Base-by-base conservation (phyloP, 1,140 invertebrate species). In the Magallana ariakensis region DNA sequence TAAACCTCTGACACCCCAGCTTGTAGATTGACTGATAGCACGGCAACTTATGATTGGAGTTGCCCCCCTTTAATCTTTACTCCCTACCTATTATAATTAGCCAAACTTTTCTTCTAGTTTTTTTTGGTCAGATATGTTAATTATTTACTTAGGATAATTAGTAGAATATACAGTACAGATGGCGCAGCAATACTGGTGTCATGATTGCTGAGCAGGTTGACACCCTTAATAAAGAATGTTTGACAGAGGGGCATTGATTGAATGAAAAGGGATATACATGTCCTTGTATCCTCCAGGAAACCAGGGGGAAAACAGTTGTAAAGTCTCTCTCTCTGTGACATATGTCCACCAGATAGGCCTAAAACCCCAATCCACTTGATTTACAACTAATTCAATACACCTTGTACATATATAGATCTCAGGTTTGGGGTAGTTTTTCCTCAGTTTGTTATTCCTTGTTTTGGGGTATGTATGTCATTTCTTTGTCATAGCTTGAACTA, bases 401-500 rank as follows among this genome's bases (percentile, higher is more conserved):
- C 22, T 75, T 75, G 33, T 26, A 26, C 10, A 75, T 26, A 75
- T 19, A 26, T 75, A 46, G 33, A 46, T 46, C 33, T 46, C 33
- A 46, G 33, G 33, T 4, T 46, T 46, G 33, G 33, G 33, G 2
- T 46, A 19, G 33, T 3, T 75, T 75, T 75, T 26, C 9, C 33
- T 46, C 33, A 46, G 13, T 75, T 75, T 10, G 66, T 19, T 8
- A 26, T 19, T 75, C 66, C 10, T 75, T 75, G 66, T 75, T 22
- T 26, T 75, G 66, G 33, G 33, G 66, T 75, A 75, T 75, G 66
- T 75, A 75, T 75, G 66, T 75, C 66, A 75, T 33, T 75, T 75
- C 66, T 75, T 75, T 75, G 66, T 75, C 66, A 75, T 75, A 75
- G 66, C 26, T 75, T 75, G 66, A 75, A 75, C 22, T 75, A 75